Percentiles rank a stretch among this genome's conserved stretches.
Conservation (phyloP, 2,888 invertebrate species). For the Lamproptera curius region DNA sequence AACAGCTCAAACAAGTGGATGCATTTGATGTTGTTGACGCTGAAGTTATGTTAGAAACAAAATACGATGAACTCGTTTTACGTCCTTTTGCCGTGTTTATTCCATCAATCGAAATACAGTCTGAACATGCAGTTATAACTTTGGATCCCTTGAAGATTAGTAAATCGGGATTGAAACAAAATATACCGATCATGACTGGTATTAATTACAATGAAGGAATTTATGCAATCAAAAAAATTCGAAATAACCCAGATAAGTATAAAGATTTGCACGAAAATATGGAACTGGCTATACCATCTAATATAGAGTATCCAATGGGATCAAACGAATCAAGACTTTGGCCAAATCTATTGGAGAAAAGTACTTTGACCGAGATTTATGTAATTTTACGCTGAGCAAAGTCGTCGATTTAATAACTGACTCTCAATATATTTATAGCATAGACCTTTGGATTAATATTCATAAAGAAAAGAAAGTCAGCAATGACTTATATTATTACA, state of each 20-base stretch:
- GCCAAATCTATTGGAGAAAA: conserved; percentile 30
- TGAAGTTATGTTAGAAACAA: conserved; percentile 27
- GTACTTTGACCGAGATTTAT: conserved; percentile 33
- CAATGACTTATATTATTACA: conserved; percentile 26
- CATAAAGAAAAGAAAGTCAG: conserved; percentile 18
- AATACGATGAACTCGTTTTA: conserved; percentile 26
- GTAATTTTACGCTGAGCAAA: conserved; percentile 24
- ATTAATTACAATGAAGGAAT: conserved; percentile 51
- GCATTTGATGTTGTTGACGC: conserved; percentile 32
- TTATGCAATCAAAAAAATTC: conserved; percentile 25
- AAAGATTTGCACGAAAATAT: conserved; percentile 33
- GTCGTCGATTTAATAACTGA: conserved; percentile 29
- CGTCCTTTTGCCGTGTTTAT: conserved; percentile 37
- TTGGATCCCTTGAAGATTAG: conserved; percentile 37
- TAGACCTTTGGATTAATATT: conserved; percentile 25
- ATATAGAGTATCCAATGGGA: conserved; percentile 34
- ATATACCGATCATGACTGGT: conserved; percentile 50
- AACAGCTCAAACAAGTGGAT: conserved; percentile 26
- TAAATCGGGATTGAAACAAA: conserved; percentile 39
- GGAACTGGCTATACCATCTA: conserved; percentile 34
- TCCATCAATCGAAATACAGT: conserved; percentile 48
- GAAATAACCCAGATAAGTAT: no score
- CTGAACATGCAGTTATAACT: conserved; percentile 40
- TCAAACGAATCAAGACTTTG: conserved; percentile 28
- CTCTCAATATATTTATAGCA: conserved; percentile 25